phyloP scores from a whole-genome alignment of 2,888 invertebrate species.

The Amiota mariae region DNA sequence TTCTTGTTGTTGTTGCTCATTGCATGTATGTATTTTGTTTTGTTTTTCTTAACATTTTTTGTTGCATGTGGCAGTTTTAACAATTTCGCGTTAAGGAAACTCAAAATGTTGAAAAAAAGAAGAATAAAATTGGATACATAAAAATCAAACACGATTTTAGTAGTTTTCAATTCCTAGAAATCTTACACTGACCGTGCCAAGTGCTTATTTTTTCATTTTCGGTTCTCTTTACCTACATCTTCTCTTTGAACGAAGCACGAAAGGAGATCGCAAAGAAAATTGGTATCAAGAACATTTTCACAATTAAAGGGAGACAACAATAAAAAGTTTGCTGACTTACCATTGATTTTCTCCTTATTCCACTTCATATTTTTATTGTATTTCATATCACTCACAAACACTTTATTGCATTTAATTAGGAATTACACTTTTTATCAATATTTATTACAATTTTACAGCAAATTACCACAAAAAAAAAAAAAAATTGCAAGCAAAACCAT shows the following conservation, averaged over 20 bases:
- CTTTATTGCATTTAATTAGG: too few relatives aligned
- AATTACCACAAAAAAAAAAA: too few relatives aligned
- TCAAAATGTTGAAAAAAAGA: slow-evolving; percentile 7
- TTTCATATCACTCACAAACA: too few relatives aligned
- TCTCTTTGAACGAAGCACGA: too few relatives aligned
- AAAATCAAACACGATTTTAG: slow-evolving; percentile 69
- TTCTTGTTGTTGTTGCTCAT: slow-evolving; percentile 43
- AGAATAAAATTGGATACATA: slow-evolving; percentile 27
- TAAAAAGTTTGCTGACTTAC: too few relatives aligned
- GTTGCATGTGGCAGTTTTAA: slow-evolving; percentile 50
- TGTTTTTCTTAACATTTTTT: slow-evolving; percentile 19
- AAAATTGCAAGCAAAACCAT: background rate
- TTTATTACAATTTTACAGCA: too few relatives aligned
- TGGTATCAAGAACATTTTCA: too few relatives aligned
- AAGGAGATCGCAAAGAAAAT: too few relatives aligned
- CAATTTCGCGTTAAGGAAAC: slow-evolving; percentile 13
- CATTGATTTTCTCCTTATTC: too few relatives aligned
- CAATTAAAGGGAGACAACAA: too few relatives aligned
- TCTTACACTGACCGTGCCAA: slow-evolving; percentile 54
- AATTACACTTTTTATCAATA: too few relatives aligned
- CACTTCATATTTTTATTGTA: too few relatives aligned
- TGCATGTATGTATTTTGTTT: slow-evolving; percentile 22
- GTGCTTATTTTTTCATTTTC: slow-evolving; percentile 65
- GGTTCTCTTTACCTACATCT: slow-evolving; percentile 46
- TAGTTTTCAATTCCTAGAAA: slow-evolving; percentile 66